Base-by-base conservation (phyloP, 2,797 vertebrate species). In the Amniataba percoides region DNA sequence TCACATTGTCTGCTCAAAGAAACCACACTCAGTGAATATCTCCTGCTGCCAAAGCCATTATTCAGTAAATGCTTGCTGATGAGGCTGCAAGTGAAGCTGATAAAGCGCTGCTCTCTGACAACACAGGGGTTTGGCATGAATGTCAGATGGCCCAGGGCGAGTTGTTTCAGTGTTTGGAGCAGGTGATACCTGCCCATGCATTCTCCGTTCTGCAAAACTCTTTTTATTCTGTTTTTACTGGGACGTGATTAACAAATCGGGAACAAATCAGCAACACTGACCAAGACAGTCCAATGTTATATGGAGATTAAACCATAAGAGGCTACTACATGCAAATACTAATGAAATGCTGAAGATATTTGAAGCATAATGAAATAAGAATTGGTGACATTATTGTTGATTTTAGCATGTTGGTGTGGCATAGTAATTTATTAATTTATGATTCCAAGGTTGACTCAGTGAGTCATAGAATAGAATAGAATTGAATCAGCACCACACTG, bases 1-100 rank as follows among this genome's bases (percentile, higher is more conserved):
- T 76, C 31, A 52, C 21, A 46, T 23, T 48, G 56, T 55, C 56
- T 43, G 49, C 55, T 23, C n/a, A 62, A 65, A 69, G 43, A 69
- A 62, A 58, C 43, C 21, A n/a, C 56, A 57, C 25, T 19, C 43
- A 25, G 15, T 19, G 5, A 77, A 55, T 27, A 21, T 31, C 23
- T 66, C 49, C 51, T 40, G 39, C 31, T 61, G 25, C 62, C 66
- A 69, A 23, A 49, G 27, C 45, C 9, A 60, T 31, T 71, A 46
- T 48, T 61, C n/a, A 34, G 56, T 71, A 56, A 63, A 67, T n/a
- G 43, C 25, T 67, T 23, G 21, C 61, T 58, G 23, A 58, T 25
- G 58, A 69, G 12, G 39, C n/a, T 64, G 23, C 43, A n/a, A 25
- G 46, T 75, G 39, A 58, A 39, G 23, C 2, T 58, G 25, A 82